Percentiles rank a stretch among this genome's conserved stretches.
Evolutionary conservation across 2,797 vertebrate genomes (phyloP).

Genomic region (Alauda arvensis): DNA sequence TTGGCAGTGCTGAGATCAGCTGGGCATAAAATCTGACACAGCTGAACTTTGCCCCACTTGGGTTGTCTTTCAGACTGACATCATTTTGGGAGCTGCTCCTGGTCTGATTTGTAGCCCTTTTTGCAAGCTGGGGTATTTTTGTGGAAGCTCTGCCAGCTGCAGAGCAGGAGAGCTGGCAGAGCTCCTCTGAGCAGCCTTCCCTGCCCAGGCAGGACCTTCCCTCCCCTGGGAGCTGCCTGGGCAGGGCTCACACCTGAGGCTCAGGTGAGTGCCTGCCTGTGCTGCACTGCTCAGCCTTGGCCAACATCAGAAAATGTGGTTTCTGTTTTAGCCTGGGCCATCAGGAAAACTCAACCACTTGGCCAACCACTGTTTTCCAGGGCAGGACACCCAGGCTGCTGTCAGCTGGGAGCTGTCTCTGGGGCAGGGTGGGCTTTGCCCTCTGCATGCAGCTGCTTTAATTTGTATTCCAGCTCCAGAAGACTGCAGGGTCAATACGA

Average conservation of each 20-base stretch:
- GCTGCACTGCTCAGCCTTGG: background rate
- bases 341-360: background rate
- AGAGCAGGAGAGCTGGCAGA: background rate
- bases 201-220: background rate
- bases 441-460: background rate
- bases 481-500: background rate
- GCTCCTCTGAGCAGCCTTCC: background rate
- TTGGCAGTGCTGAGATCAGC: background rate
- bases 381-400: background rate
- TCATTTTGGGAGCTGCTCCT: background rate
- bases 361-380: accelerated
- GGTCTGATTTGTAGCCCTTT: background rate
- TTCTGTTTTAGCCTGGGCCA: background rate
- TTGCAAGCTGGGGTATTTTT: background rate
- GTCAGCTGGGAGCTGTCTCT: background rate
- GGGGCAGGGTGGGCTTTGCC: background rate
- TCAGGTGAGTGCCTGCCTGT: accelerated
- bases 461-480: background rate
- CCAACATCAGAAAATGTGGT: too few species aligned
- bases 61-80: accelerated
- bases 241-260: background rate
- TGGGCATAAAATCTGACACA: background rate
- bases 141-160: accelerated
- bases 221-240: accelerated
- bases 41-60: background rate